Percentiles rank a stretch among this genome's conserved stretches.
Conservation (phyloP, 1,140 invertebrate species). For the Drosophila arizonae region DNA sequence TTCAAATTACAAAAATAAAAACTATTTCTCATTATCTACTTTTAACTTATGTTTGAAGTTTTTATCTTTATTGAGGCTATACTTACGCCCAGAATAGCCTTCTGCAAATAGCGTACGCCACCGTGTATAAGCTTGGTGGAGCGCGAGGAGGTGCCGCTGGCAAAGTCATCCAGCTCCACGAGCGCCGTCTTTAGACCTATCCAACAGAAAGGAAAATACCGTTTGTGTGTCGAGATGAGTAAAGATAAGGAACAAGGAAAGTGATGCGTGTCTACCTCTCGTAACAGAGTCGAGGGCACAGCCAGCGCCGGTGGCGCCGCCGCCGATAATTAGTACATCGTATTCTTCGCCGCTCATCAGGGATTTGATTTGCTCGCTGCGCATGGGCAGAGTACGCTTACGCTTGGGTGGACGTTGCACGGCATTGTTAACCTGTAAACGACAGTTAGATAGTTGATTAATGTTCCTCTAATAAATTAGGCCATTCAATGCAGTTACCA, state of each 20-base stretch:
- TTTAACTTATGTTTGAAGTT: too few relatives aligned
- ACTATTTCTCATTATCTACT: too few relatives aligned
- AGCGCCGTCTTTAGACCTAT: slow-evolving; percentile 93
- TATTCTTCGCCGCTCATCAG: slow-evolving; percentile 90
- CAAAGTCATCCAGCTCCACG: slow-evolving; percentile 98
- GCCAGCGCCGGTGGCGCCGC: slow-evolving; percentile 96
- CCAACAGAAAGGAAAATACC: not conserved
- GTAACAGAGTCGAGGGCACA: slow-evolving; percentile 96
- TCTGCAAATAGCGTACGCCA: slow-evolving; percentile 98
- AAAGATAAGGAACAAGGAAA: too few relatives aligned
- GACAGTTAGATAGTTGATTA: too few relatives aligned
- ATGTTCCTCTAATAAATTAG: not conserved
- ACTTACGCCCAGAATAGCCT: slow-evolving; percentile 92
- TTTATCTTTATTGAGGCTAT: not conserved
- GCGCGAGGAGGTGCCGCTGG: slow-evolving; percentile 97
- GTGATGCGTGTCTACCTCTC: slow-evolving; percentile 84
- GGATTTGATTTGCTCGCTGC: slow-evolving; percentile 91
- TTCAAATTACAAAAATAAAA: too few relatives aligned
- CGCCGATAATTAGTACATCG: slow-evolving; percentile 98
- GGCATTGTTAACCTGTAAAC: slow-evolving; percentile 78
- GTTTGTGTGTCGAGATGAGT: not conserved
- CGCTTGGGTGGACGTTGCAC: slow-evolving; percentile 84
- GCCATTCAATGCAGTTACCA: slow-evolving; percentile 41
- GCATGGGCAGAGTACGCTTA: slow-evolving; percentile 89
- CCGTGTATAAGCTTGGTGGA: slow-evolving; percentile 99